Percentiles rank a stretch among this genome's conserved stretches.
phyloP scores from a whole-genome alignment of 2,797 vertebrate species.

The Artibeus lituratus region DNA sequence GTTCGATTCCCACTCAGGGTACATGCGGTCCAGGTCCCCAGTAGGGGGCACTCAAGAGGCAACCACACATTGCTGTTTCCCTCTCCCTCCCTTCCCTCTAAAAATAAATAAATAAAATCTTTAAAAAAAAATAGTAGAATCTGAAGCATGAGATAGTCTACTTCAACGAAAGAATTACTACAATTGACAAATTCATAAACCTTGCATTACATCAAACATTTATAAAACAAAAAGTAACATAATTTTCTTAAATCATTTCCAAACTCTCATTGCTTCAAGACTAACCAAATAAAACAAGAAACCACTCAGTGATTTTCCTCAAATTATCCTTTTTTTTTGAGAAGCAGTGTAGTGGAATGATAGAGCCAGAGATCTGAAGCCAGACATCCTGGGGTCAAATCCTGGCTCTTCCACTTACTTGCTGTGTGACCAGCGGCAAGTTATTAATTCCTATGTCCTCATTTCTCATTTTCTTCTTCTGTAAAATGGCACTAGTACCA shows the following conservation, averaged over 20 bases:
- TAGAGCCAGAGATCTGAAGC: not conserved
- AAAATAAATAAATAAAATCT: too few relatives aligned
- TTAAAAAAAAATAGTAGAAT: too few relatives aligned
- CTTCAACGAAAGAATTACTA: not conserved
- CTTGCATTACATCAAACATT: not conserved
- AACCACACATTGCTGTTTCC: too few relatives aligned
- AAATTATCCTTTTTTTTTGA: not conserved
- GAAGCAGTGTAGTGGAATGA: not conserved
- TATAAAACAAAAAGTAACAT: not conserved
- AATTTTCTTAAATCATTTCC: conserved; percentile 30
- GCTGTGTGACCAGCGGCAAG: not conserved
- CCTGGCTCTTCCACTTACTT: not conserved
- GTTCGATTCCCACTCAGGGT: too few relatives aligned
- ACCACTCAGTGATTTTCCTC: not conserved
- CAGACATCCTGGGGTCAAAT: not conserved
- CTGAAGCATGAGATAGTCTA: not conserved
- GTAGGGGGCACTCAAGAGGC: too few relatives aligned
- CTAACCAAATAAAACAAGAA: not conserved
- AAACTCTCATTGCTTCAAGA: not conserved
- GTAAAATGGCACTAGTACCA: not conserved
- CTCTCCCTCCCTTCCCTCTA: too few relatives aligned
- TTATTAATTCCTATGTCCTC: not conserved
- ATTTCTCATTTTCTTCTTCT: not conserved
- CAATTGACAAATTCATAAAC: not conserved
- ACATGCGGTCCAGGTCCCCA: too few relatives aligned